Evolutionary conservation across 2,888 invertebrate species (phyloP), one percentile per base, ranked within the genome.

Genomic region (Graphium colonna): DNA sequence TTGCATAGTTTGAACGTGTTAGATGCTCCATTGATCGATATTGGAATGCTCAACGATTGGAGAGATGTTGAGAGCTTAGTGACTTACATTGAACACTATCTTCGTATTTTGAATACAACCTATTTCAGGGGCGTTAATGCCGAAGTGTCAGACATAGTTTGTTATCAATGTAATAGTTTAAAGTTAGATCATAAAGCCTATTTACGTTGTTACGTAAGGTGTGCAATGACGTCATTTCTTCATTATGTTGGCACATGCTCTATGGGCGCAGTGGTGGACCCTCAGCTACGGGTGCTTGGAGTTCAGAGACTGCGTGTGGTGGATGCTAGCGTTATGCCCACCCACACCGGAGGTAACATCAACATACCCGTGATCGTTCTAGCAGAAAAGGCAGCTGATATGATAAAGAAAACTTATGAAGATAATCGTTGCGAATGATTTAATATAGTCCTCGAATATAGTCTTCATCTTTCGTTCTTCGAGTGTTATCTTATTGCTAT

Each of bases 221-320:
- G 68, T 15, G 54, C 64, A 92, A 93, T 71, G 0, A 88, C 91
- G 46, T 94, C 94, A 0, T 91, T 93, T 46, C 95, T 93, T 64
- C 94, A 94, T 70, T 94, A 92, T 0, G 81, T 90, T 0, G 92
- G 94, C 0, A 94, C 95, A 0, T 92, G 92, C 49, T 93, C 94
- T 67, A 94, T 95, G 95, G 95, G 94, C 0, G 90, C 93, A 0
- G 95, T 95, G 0, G 93, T 95, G 0, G 92, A 93, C 73, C 87
- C 91, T 0, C 73, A 92, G 36, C 73, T 95, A 1, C 53, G 51
- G 1, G 73, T 74, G 0, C 48, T 42, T 1, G 67, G 70, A 1
- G 67, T 74, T 0, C 49, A 59, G 21, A 55, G 57, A 1, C 45
- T 74, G 2, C 61, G 73, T 9, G 71, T 75, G 3, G 70, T 59